phyloP scores from a whole-genome alignment of 2,888 invertebrate genomes.

The Polydrusus pterygomalis region DNA sequence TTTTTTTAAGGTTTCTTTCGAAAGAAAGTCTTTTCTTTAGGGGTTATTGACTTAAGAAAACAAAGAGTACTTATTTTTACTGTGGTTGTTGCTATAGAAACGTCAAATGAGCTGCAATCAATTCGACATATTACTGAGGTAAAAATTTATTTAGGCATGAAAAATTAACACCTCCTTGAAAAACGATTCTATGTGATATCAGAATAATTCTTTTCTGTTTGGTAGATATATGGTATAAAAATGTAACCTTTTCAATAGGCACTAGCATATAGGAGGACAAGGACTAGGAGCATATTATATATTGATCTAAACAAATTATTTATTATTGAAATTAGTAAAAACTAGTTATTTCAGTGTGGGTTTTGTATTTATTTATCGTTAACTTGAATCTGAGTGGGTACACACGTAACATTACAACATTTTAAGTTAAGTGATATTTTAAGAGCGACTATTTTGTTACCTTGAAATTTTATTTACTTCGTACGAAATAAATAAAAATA shows the following conservation, averaged over 20 bases:
- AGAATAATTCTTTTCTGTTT: too few relatives aligned
- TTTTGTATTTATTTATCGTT: constrained; percentile 18
- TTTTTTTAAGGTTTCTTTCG: background rate
- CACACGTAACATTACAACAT: constrained; percentile 41
- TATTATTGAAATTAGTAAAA: background rate
- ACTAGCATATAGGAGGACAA: background rate
- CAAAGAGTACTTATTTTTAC: background rate
- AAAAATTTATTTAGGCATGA: too few relatives aligned
- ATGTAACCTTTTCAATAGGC: background rate
- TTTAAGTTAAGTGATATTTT: constrained; percentile 15
- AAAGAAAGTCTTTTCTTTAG: background rate
- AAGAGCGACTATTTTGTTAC: constrained; percentile 31
- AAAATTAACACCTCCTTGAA: too few relatives aligned
- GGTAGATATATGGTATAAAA: background rate
- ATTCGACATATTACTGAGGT: too few relatives aligned
- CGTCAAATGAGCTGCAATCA: too few relatives aligned
- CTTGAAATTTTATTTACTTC: constrained; percentile 25
- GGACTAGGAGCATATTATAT: background rate
- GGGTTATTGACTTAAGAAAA: background rate
- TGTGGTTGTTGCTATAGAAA: background rate
- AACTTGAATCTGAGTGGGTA: constrained; percentile 20
- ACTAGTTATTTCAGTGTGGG: constrained; percentile 23
- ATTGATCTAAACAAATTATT: background rate
- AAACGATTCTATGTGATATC: too few relatives aligned
- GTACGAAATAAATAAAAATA: constrained; percentile 41